These are phyloP conservation scores for Pelvicachromis taeniatus DNA, from an alignment of 2,113 vertebrate species.

Conservation along the genomic window DNA sequence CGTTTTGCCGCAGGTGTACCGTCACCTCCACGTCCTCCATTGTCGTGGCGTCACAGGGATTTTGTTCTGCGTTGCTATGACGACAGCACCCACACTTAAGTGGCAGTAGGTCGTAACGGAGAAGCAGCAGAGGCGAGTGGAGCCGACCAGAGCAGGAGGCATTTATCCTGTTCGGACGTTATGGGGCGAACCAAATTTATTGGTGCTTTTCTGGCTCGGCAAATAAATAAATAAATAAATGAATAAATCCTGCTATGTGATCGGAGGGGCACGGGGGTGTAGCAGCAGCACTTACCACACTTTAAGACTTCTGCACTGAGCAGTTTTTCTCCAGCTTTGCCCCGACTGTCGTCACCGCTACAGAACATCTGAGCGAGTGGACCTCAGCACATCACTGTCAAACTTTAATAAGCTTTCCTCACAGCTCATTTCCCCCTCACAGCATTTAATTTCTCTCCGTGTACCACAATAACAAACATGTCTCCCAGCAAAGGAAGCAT, in stretches of 20 bases:
- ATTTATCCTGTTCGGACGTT: rapidly evolving
- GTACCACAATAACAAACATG: not conserved
- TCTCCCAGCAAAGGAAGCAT: not conserved
- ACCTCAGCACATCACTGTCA: not conserved
- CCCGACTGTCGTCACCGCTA: not conserved
- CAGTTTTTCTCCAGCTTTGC: too few species aligned
- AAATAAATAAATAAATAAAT: not conserved
- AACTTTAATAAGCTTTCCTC: not conserved
- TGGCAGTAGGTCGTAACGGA: not conserved
- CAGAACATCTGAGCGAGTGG: not conserved
- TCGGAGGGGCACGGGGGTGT: not conserved
- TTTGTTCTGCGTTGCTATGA: not conserved
- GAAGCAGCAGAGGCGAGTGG: not conserved
- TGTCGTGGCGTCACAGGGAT: rapidly evolving
- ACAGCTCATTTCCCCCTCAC: not conserved
- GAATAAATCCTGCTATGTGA: rapidly evolving
- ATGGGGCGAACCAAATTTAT: rapidly evolving
- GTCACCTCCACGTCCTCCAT: rapidly evolving
- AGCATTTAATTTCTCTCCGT: not conserved
- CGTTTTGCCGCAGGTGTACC: too few species aligned
- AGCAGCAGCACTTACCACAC: not conserved
- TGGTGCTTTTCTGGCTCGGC: not conserved
- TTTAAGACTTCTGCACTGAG: not conserved
- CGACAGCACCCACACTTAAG: not conserved
- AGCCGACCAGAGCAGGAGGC: rapidly evolving